phyloP scores from a whole-genome alignment of 1,140 invertebrate genomes.

The Battus philenor region DNA sequence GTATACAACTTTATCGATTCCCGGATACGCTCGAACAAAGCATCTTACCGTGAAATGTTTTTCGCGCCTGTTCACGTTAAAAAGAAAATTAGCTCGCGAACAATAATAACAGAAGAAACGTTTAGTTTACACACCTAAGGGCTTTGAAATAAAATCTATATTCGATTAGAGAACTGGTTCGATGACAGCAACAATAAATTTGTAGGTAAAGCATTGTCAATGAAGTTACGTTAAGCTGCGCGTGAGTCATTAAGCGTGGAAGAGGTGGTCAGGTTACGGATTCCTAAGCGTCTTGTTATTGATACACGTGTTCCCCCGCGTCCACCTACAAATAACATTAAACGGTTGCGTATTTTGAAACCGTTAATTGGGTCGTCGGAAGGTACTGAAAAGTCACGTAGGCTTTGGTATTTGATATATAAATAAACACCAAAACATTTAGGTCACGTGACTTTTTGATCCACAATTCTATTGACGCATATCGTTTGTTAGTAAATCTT shows the following conservation, averaged over 20 bases:
- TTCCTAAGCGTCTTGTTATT: slow-evolving; percentile 22
- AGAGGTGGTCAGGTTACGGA: slow-evolving; percentile 21
- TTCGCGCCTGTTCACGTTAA: slow-evolving; percentile 5
- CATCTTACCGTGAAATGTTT: slow-evolving; percentile 15
- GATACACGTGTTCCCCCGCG: slow-evolving; percentile 20
- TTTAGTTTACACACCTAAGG: too few relatives aligned
- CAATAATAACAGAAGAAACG: slow-evolving; percentile 11
- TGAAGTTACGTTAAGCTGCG: slow-evolving; percentile 17
- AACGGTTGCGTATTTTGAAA: slow-evolving; percentile 8
- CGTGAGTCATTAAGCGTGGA: slow-evolving; percentile 21
- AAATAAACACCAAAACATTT: not conserved
- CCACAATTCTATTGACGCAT: too few relatives aligned
- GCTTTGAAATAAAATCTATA: slow-evolving; percentile 7
- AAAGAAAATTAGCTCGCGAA: slow-evolving; percentile 3
- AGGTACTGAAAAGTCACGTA: not conserved
- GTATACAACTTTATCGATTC: slow-evolving; percentile 21
- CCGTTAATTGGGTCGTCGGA: not conserved
- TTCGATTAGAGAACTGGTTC: slow-evolving; percentile 2
- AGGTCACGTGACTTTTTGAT: not conserved
- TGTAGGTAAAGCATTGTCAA: slow-evolving; percentile 1
- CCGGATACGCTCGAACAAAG: slow-evolving; percentile 12
- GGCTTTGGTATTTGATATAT: not conserved
- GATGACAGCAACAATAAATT: not conserved
- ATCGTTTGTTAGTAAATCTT: too few relatives aligned
- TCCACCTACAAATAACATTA: slow-evolving; percentile 21